phyloP scores from a whole-genome alignment of 2,888 invertebrate species.

The Gryllus longicercus region DNA sequence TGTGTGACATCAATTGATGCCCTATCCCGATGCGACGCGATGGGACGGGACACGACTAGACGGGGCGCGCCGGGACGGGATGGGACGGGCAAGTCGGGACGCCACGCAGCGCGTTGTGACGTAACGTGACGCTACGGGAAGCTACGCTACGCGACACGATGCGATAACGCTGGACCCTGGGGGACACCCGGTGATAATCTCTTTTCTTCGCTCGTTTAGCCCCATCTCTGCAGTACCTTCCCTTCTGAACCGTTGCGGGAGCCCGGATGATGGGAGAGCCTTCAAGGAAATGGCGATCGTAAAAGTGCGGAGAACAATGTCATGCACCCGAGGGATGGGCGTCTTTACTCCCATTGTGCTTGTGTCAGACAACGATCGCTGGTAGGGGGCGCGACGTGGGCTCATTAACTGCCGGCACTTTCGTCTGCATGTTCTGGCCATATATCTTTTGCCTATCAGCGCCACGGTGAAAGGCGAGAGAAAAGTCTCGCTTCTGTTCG shows the following conservation, averaged over 20 bases:
- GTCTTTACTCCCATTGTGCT: neutral
- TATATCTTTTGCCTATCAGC: too few relatives aligned
- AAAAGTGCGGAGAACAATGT: constrained; percentile 6
- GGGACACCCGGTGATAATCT: neutral
- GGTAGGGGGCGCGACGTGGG: neutral
- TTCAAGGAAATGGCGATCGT: neutral
- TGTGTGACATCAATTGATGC: too few relatives aligned
- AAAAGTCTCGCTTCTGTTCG: too few relatives aligned
- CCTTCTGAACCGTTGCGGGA: neutral
- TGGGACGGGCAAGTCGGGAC: too few relatives aligned
- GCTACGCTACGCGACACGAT: neutral
- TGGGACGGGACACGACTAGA: too few relatives aligned
- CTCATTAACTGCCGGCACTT: too few relatives aligned
- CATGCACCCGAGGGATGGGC: neutral
- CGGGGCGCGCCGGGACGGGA: too few relatives aligned
- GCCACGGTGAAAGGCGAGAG: too few relatives aligned
- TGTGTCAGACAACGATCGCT: neutral
- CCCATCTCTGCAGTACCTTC: neutral
- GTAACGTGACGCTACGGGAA: too few relatives aligned
- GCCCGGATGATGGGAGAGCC: neutral
- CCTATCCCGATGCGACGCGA: too few relatives aligned
- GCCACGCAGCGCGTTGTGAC: too few relatives aligned
- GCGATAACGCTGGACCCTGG: neutral
- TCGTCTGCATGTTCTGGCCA: too few relatives aligned
- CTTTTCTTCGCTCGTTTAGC: neutral